Conservation (phyloP, 2,888 invertebrate species). For the Dyspetes luteomarginatus region DNA sequence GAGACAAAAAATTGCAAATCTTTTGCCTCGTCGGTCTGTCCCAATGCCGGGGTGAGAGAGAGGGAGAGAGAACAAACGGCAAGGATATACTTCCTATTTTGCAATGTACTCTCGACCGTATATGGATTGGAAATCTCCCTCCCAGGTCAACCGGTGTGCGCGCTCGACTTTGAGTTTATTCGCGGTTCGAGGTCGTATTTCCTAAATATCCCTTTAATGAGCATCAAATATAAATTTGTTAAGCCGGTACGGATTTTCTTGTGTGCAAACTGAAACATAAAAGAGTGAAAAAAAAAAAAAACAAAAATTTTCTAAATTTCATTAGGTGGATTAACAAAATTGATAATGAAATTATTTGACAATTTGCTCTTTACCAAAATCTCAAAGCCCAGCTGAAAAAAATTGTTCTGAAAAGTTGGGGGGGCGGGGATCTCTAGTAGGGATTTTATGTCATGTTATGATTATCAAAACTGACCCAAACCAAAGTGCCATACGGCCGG, state of each 20-base stretch:
- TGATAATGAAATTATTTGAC: no score
- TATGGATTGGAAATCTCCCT: slow-evolving; percentile 68
- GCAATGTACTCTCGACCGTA: slow-evolving; percentile 62
- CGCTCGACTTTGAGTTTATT: slow-evolving; percentile 45
- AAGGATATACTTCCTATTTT: slow-evolving; percentile 72
- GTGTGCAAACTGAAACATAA: neutral
- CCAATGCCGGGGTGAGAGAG: no score
- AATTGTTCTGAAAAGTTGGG: no score
- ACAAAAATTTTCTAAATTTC: neutral
- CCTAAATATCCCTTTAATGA: slow-evolving; percentile 60
- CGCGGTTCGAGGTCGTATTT: slow-evolving; percentile 58
- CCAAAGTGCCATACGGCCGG: no score
- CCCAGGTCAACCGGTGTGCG: slow-evolving; percentile 66
- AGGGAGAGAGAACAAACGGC: slow-evolving; percentile 35
- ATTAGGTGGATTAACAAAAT: no score
- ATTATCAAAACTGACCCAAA: no score
- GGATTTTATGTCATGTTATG: no score
- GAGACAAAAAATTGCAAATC: slow-evolving; percentile 69
- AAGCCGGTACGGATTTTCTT: neutral
- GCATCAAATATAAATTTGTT: slow-evolving; percentile 27
- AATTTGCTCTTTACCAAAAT: no score
- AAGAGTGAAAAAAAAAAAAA: neutral
- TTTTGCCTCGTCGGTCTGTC: no score
- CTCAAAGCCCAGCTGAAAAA: no score
- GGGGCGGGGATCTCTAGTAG: no score